Conservation (phyloP, 2,888 invertebrate genomes). For the Parnassius glacialis region DNA sequence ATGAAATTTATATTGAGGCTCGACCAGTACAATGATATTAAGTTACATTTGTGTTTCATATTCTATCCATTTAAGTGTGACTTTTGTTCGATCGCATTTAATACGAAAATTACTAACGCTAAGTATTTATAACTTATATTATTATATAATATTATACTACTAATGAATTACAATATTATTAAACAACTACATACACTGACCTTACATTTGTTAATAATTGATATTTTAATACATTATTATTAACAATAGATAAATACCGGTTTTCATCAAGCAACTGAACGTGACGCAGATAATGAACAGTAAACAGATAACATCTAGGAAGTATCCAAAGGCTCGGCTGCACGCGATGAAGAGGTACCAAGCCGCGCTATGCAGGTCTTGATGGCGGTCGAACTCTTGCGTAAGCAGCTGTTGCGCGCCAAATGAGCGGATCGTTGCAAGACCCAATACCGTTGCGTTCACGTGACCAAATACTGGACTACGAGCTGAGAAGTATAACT, state of each 20-base stretch:
- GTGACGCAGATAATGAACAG: slow-evolving; percentile 83
- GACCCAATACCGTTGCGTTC: slow-evolving; percentile 88
- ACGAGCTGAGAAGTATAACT: slow-evolving; percentile 78
- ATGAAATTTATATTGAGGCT: neutral
- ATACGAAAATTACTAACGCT: too few species aligned
- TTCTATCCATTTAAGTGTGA: too few species aligned
- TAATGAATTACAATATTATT: too few species aligned
- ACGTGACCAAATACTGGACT: slow-evolving; percentile 93
- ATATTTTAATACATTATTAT: too few species aligned
- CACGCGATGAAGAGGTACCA: slow-evolving; percentile 85
- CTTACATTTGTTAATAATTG: too few species aligned
- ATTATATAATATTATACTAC: too few species aligned
- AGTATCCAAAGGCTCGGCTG: slow-evolving; percentile 84
- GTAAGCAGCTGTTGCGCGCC: slow-evolving; percentile 84
- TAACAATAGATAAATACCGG: slow-evolving; percentile 46
- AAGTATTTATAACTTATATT: too few species aligned
- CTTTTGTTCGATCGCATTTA: too few species aligned
- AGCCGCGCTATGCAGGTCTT: slow-evolving; percentile 84
- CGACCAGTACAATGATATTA: too few species aligned
- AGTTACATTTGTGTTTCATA: too few species aligned
- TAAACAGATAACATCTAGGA: slow-evolving; percentile 83
- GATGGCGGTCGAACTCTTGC: slow-evolving; percentile 78
- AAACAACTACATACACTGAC: too few species aligned
- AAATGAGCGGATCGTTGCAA: slow-evolving; percentile 90
- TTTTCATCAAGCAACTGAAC: slow-evolving; percentile 80